Evolutionary conservation across 2,113 vertebrate genomes (phyloP).

Genomic region (Rhynchopsitta pachyrhyncha): DNA sequence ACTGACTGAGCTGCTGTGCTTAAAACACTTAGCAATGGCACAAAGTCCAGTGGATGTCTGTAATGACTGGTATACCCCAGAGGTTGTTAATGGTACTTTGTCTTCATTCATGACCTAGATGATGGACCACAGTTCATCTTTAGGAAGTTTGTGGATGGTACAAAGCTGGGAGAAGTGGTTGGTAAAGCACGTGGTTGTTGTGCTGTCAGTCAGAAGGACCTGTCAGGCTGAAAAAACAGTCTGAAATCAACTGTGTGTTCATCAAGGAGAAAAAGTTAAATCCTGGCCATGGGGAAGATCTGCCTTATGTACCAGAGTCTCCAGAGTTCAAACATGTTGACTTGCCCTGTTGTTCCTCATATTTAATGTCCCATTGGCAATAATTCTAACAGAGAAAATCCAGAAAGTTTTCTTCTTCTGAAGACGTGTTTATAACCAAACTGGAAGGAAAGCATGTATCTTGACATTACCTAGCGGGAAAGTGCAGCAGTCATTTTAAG

Average conservation of each 20-base stretch:
- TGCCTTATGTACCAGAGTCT: not conserved
- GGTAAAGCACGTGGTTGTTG: not conserved
- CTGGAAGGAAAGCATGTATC: not conserved
- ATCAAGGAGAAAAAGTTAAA: not conserved
- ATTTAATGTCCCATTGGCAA: not conserved
- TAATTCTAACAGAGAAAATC: not conserved
- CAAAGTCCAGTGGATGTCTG: not conserved
- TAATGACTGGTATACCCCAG: not conserved
- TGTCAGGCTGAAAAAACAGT: not conserved
- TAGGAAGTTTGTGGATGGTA: not conserved
- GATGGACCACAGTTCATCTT: not conserved
- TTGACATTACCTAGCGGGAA: not conserved
- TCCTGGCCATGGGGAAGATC: not conserved
- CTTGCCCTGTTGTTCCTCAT: not conserved
- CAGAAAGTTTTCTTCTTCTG: not conserved
- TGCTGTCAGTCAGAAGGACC: not conserved
- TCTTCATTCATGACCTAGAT: not conserved
- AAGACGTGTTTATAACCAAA: not conserved
- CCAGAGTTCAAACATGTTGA: not conserved
- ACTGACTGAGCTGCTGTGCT: not conserved
- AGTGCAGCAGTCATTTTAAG: not conserved
- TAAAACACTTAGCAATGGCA: not conserved
- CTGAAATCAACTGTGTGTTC: not conserved
- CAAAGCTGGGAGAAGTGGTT: not conserved
- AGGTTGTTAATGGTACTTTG: not conserved